Evolutionary conservation across 2,888 invertebrate genomes (phyloP).

Genomic region (Notodonta dromedarius): DNA sequence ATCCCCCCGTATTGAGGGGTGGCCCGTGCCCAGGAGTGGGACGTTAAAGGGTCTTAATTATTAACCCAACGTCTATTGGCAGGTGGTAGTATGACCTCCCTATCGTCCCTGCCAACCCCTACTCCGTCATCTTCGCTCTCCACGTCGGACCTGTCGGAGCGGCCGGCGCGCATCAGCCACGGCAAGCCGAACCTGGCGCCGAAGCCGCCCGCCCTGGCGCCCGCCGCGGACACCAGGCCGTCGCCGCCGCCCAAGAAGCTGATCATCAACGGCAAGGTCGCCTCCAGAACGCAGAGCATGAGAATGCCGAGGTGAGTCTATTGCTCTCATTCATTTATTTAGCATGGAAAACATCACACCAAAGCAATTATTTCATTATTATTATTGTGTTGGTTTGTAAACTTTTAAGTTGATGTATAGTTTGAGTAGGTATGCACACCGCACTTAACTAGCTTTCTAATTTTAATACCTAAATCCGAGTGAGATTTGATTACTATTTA

Average conservation of each 20-base stretch:
- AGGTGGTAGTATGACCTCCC: slow-evolving; percentile 79
- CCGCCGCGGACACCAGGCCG: slow-evolving; percentile 81
- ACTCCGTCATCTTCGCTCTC: slow-evolving; percentile 68
- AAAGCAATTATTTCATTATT: too few species aligned
- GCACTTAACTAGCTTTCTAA: too few species aligned
- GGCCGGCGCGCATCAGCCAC: slow-evolving; percentile 82
- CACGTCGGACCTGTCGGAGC: slow-evolving; percentile 74
- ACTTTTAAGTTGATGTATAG: too few species aligned
- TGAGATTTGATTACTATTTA: too few species aligned
- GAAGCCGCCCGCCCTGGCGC: slow-evolving; percentile 86
- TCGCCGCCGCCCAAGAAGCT: slow-evolving; percentile 88
- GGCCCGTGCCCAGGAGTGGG: too few species aligned
- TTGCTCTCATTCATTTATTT: too few species aligned
- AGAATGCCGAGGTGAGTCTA: slow-evolving; percentile 87
- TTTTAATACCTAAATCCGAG: too few species aligned
- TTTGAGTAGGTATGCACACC: too few species aligned
- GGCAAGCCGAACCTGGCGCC: slow-evolving; percentile 94
- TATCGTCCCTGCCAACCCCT: slow-evolving; percentile 63
- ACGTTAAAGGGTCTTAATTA: too few species aligned
- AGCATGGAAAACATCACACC: too few species aligned
- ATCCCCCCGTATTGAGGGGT: too few species aligned
- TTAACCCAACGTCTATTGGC: background rate
- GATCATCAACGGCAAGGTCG: slow-evolving; percentile 83
- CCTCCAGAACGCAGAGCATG: slow-evolving; percentile 93
- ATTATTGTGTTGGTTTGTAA: too few species aligned